phyloP scores from a whole-genome alignment of 2,888 invertebrate species.

The Rhagonycha lutea region DNA sequence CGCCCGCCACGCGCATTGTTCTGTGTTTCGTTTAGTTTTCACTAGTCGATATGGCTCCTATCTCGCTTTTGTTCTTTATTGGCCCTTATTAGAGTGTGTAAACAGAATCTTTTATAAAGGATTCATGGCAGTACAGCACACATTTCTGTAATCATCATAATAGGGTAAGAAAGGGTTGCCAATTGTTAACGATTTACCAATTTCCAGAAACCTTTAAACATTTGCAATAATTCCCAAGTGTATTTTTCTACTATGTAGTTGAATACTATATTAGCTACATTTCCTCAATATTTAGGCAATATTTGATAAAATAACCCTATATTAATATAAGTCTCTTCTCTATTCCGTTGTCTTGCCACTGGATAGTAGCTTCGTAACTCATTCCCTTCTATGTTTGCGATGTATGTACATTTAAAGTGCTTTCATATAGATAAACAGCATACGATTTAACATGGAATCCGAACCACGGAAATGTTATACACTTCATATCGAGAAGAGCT shows the following conservation, averaged over 20 bases:
- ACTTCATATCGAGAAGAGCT: no score
- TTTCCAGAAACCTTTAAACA: conserved; percentile 29
- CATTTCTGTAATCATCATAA: conserved; percentile 6
- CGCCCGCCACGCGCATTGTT: conserved; percentile 41
- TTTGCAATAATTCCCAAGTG: conserved; percentile 23
- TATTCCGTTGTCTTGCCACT: no score
- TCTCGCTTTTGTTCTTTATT: conserved; percentile 19
- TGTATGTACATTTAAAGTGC: no score
- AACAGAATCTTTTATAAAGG: conserved; percentile 14
- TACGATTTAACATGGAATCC: no score
- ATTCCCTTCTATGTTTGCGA: no score
- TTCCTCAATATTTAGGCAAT: background rate
- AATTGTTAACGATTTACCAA: background rate
- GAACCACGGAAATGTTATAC: no score
- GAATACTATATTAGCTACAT: background rate
- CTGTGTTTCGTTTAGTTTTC: conserved; percentile 18
- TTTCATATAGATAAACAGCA: no score
- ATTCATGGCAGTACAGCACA: conserved; percentile 15
- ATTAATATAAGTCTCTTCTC: no score
- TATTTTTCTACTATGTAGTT: conserved; percentile 6
- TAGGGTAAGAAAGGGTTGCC: conserved; percentile 23
- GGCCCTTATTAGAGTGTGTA: conserved; percentile 14
- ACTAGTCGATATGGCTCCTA: conserved; percentile 25
- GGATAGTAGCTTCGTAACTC: no score
- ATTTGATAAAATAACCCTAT: no score